These are phyloP conservation scores for Tetrao urogallus DNA, from an alignment of 2,113 vertebrate species.

Conservation along the genomic window DNA sequence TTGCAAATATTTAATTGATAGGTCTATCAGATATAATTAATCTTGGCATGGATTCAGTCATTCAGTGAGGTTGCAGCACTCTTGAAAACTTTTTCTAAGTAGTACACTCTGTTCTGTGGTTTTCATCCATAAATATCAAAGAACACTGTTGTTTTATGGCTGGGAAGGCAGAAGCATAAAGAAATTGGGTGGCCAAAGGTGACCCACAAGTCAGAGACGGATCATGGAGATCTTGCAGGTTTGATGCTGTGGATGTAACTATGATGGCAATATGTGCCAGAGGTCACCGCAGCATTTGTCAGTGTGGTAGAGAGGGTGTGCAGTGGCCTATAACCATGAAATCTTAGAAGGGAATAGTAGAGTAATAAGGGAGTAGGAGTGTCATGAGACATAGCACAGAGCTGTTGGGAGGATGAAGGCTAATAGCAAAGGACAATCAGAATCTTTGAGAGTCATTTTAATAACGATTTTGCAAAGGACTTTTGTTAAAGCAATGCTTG, in stretches of 20 bases:
- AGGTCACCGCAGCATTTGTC: constrained; percentile 33
- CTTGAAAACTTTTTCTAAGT: neutral
- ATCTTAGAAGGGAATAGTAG: constrained; percentile 38
- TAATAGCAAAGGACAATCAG: neutral
- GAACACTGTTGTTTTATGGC: neutral
- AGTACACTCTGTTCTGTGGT: neutral
- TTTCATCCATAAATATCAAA: constrained; percentile 14
- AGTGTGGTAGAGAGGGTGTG: constrained; percentile 41
- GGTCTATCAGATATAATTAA: neutral
- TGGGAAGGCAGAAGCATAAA: neutral
- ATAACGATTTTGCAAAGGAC: neutral
- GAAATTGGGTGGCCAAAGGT: neutral
- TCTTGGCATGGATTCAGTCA: neutral
- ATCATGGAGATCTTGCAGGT: neutral
- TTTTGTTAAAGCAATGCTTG: neutral
- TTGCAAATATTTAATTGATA: neutral
- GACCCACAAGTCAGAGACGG: neutral
- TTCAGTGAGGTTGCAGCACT: neutral
- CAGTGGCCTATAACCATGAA: constrained; percentile 27
- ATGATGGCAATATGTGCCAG: neutral
- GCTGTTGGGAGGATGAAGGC: neutral
- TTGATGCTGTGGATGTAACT: neutral
- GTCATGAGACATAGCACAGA: constrained; percentile 14
- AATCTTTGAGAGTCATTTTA: neutral
- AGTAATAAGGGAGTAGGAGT: constrained; percentile 40